phyloP scores from a whole-genome alignment of 2,113 vertebrate genomes.

The Anguilla rostrata region DNA sequence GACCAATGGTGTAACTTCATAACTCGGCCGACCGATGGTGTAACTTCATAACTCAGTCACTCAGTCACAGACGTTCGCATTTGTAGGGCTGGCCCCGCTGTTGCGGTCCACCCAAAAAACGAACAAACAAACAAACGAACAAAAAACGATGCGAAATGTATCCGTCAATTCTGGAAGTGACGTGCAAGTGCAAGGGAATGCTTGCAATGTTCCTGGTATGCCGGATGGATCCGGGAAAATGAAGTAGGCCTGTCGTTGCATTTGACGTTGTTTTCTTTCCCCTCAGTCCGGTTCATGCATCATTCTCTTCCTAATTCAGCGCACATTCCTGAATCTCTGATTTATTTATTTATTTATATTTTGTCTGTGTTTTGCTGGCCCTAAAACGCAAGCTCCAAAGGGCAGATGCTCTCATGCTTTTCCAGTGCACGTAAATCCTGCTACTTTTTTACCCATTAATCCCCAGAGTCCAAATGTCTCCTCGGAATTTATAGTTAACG shows the following conservation, averaged over 20 bases:
- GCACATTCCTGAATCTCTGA: background rate
- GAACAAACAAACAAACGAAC: background rate
- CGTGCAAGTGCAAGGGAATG: background rate
- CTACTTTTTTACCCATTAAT: background rate
- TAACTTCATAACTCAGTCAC: too few relatives aligned
- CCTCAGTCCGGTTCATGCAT: background rate
- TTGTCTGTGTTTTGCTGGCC: background rate
- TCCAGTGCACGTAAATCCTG: background rate
- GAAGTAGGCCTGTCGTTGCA: background rate
- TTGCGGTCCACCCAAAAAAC: too few relatives aligned
- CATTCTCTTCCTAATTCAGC: background rate
- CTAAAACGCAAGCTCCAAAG: background rate
- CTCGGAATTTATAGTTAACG: constrained; percentile 58
- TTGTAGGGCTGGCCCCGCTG: too few relatives aligned
- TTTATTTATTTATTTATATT: background rate
- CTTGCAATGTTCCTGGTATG: background rate
- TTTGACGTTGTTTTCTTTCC: constrained; percentile 1
- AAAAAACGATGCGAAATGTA: background rate
- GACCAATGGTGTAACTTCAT: too few relatives aligned
- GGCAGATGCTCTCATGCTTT: background rate
- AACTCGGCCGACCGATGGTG: too few relatives aligned
- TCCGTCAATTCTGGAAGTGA: background rate
- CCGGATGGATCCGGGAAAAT: background rate
- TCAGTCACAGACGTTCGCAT: too few relatives aligned
- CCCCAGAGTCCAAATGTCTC: constrained; percentile 22